phyloP scores from a whole-genome alignment of 2,888 invertebrate genomes.

The Heliconius sara region DNA sequence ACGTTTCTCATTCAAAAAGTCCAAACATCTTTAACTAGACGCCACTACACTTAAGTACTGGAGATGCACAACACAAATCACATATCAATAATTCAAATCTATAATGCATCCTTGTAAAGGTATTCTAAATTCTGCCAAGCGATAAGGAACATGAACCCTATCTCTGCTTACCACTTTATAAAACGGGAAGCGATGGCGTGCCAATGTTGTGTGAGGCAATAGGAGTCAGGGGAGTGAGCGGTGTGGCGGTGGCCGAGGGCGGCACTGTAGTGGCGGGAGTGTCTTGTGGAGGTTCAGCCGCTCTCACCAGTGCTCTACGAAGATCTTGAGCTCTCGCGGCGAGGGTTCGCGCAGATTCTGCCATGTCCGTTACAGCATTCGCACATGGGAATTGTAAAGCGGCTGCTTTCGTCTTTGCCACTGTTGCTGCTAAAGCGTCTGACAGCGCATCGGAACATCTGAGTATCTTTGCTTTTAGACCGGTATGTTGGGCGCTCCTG shows the following conservation, averaged over 20 bases:
- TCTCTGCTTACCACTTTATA: conserved; percentile 54
- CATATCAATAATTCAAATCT: conserved; percentile 22
- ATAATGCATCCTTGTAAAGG: conserved; percentile 4
- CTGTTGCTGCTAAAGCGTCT: conserved; percentile 91
- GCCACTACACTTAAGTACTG: conserved; percentile 41
- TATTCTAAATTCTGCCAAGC: conserved; percentile 37
- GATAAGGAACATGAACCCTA: conserved; percentile 34
- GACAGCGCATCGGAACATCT: conserved; percentile 91
- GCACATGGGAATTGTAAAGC: conserved; percentile 96
- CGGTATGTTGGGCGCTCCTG: conserved; percentile 90
- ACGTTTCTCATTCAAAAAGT: conserved; percentile 35
- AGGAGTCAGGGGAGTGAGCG: conserved; percentile 71
- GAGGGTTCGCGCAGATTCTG: conserved; percentile 93
- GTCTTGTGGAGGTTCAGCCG: conserved; percentile 80
- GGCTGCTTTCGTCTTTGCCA: conserved; percentile 94
- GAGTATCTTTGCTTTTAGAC: conserved; percentile 88
- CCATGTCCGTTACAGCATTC: conserved; percentile 95
- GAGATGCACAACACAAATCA: conserved; percentile 21
- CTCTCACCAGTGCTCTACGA: conserved; percentile 88
- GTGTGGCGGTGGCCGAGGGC: conserved; percentile 66
- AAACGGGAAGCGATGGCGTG: conserved; percentile 65
- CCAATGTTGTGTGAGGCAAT: conserved; percentile 57
- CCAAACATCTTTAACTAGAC: conserved; percentile 28
- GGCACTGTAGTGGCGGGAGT: conserved; percentile 68
- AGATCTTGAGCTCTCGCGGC: conserved; percentile 93